phyloP scores from a whole-genome alignment of 1,140 invertebrate genomes.

The Grapholita molesta region DNA sequence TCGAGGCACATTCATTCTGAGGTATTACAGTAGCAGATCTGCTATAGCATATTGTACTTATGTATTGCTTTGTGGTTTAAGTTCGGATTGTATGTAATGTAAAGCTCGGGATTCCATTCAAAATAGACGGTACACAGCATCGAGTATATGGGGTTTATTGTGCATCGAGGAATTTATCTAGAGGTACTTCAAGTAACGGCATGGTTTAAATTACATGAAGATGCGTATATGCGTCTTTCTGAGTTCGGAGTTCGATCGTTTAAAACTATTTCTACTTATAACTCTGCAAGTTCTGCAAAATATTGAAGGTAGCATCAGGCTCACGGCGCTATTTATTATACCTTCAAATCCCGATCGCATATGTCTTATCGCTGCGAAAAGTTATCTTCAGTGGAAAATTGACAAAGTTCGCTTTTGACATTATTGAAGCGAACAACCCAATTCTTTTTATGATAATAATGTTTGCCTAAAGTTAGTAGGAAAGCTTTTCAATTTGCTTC shows the following conservation, averaged over 20 bases:
- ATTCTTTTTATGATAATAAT: constrained; percentile 26
- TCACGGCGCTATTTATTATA: neutral
- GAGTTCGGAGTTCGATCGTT: too few relatives aligned
- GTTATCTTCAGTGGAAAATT: constrained; percentile 31
- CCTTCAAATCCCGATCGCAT: constrained; percentile 9
- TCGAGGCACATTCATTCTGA: constrained; percentile 5
- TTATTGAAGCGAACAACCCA: constrained; percentile 35
- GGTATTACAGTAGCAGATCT: neutral
- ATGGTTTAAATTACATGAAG: too few relatives aligned
- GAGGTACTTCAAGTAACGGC: too few relatives aligned
- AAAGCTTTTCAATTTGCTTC: neutral
- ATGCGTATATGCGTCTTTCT: too few relatives aligned
- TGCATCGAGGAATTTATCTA: neutral
- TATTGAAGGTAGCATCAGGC: neutral
- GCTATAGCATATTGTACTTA: neutral
- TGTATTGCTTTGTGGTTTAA: neutral
- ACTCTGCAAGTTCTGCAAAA: too few relatives aligned
- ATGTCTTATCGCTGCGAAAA: constrained; percentile 26
- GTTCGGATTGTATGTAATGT: neutral
- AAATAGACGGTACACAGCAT: neutral
- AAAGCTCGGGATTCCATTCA: neutral
- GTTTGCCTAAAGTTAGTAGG: constrained; percentile 1
- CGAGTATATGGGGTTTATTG: neutral
- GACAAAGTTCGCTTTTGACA: constrained; percentile 36
- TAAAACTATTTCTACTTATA: too few relatives aligned